phyloP scores from a whole-genome alignment of 2,797 vertebrate genomes.

The Setipinna tenuifilis region DNA sequence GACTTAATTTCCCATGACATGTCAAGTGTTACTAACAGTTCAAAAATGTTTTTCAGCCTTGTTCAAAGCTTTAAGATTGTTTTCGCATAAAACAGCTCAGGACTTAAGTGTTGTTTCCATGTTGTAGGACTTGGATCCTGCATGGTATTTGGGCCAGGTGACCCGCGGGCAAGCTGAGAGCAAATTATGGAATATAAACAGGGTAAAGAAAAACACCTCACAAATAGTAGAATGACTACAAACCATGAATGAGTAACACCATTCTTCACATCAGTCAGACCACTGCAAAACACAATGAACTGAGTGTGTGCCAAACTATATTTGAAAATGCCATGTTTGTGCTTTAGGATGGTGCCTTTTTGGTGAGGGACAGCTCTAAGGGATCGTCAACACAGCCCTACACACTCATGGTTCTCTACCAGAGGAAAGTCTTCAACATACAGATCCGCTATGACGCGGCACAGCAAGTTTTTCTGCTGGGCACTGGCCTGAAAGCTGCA shows the following conservation, averaged over 20 bases:
- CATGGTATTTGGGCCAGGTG: constrained; percentile 86
- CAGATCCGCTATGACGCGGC: constrained; percentile 84
- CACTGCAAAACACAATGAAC: too few species aligned
- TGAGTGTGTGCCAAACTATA: neutral
- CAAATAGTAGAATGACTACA: neutral
- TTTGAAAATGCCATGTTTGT: neutral
- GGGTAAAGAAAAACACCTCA: constrained; percentile 70
- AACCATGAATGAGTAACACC: neutral
- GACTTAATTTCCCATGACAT: neutral
- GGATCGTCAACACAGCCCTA: constrained; percentile 83
- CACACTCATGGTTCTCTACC: constrained; percentile 93
- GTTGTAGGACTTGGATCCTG: constrained; percentile 68
- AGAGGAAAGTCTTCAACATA: constrained; percentile 93
- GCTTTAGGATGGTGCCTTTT: constrained; percentile 88
- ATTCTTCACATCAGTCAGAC: too few species aligned
- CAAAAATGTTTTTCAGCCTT: neutral
- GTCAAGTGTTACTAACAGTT: neutral
- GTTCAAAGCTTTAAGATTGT: neutral
- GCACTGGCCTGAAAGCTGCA: constrained; percentile 85
- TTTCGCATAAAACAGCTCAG: neutral
- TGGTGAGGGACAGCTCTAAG: constrained; percentile 91
- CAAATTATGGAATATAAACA: constrained; percentile 81
- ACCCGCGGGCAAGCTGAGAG: constrained; percentile 84
- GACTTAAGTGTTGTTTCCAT: constrained; percentile 11
- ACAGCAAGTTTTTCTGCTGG: constrained; percentile 78